Conservation (phyloP, 1,140 invertebrate species). For the Zaprionus capensis region DNA sequence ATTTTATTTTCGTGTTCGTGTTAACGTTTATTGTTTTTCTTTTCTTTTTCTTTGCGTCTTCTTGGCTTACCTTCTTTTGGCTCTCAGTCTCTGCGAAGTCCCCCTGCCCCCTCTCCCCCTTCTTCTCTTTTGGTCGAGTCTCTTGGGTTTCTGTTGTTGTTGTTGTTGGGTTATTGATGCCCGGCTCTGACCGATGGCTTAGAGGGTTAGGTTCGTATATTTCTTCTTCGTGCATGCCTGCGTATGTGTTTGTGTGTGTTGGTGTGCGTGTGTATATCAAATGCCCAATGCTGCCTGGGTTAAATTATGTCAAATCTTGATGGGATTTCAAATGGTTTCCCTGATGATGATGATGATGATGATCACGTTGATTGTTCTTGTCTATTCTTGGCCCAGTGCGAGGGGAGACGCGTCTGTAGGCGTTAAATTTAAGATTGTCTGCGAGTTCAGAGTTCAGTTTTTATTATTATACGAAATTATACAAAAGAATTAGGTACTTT, state of each 20-base stretch:
- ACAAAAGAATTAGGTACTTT: background rate
- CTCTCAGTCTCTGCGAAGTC: conserved; percentile 36
- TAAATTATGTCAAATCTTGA: conserved; percentile 80
- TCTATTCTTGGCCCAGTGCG: conserved; percentile 6
- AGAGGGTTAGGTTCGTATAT: conserved; percentile 69
- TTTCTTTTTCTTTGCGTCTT: conserved; percentile 63
- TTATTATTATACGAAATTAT: background rate
- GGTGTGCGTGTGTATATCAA: conserved; percentile 35
- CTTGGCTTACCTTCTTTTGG: conserved; percentile 46
- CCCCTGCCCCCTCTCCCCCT: conserved; percentile 11
- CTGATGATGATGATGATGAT: conserved; percentile 3
- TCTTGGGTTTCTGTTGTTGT: conserved; percentile 24
- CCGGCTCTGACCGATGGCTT: conserved; percentile 76
- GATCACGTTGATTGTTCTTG: background rate
- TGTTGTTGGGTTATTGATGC: conserved; percentile 71
- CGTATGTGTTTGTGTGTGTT: conserved; percentile 20
- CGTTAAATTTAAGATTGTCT: background rate
- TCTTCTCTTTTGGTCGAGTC: conserved; percentile 20
- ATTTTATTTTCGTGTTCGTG: conserved; percentile 82
- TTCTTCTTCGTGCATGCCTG: conserved; percentile 44
- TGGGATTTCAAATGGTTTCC: conserved; percentile 66
- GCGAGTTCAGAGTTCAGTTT: conserved; percentile 1
- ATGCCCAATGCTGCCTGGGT: conserved; percentile 15
- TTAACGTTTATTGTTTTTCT: conserved; percentile 83
- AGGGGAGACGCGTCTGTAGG: conserved; percentile 6